phyloP scores from a whole-genome alignment of 2,888 invertebrate species.

The Cephus nigrinus region DNA sequence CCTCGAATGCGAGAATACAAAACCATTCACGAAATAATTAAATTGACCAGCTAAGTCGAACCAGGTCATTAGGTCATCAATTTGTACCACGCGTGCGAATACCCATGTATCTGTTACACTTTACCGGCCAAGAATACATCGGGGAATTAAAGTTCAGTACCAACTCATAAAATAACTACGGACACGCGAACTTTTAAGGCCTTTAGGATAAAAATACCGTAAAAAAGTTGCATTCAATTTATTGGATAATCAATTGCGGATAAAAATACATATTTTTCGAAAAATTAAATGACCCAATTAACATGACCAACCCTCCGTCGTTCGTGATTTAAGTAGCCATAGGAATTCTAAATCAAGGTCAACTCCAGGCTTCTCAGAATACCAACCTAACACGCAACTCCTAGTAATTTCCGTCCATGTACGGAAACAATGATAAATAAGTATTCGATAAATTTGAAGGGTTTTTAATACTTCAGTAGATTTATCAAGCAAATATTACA shows the following conservation, averaged over 20 bases:
- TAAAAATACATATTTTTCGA: background rate
- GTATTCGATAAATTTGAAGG: background rate
- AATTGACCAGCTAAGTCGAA: background rate
- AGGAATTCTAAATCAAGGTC: background rate
- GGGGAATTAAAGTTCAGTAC: background rate
- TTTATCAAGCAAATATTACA: background rate
- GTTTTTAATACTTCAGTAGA: background rate
- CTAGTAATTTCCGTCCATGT: background rate
- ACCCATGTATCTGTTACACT: background rate
- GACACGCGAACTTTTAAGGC: background rate
- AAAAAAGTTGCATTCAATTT: background rate
- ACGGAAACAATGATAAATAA: background rate
- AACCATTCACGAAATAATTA: background rate
- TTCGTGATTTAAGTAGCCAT: background rate
- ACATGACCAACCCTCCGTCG: background rate
- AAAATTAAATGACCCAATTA: background rate
- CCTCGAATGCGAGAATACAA: background rate
- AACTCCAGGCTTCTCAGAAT: background rate
- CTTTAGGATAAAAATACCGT: background rate
- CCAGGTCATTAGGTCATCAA: background rate
- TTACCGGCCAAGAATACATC: background rate
- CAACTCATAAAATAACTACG: background rate
- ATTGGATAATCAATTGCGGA: background rate
- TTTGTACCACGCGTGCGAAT: background rate
- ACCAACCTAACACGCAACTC: background rate